Conservation (phyloP, 2,113 vertebrate genomes). For the Forbesichthys agassizii region DNA sequence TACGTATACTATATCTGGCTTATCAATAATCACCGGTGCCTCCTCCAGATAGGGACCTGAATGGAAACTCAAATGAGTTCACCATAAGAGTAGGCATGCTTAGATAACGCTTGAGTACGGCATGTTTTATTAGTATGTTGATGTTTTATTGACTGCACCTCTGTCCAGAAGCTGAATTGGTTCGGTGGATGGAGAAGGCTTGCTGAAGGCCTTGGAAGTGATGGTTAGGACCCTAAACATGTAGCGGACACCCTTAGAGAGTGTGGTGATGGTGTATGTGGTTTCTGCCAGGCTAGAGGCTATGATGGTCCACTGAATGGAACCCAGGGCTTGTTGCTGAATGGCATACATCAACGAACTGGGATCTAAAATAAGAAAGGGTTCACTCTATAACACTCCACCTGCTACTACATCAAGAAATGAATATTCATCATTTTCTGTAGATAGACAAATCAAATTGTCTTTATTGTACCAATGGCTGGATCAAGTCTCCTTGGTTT, state of each 20-base stretch:
- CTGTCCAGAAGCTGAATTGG: constrained; percentile 84
- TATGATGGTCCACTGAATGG: constrained; percentile 90
- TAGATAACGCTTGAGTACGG: neutral
- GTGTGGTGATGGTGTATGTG: constrained; percentile 77
- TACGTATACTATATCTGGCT: constrained; percentile 87
- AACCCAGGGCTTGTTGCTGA: constrained; percentile 93
- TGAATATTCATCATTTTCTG: neutral
- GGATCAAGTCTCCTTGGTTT: constrained; percentile 90
- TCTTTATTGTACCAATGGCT: constrained; percentile 83
- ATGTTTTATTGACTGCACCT: constrained; percentile 69
- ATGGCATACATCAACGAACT: constrained; percentile 87
- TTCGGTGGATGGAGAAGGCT: constrained; percentile 85
- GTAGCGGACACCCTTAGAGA: constrained; percentile 88
- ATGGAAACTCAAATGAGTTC: constrained; percentile 5
- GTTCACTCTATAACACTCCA: neutral
- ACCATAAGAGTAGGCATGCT: neutral
- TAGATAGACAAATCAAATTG: neutral
- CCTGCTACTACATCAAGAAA: neutral
- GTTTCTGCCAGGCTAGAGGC: constrained; percentile 83
- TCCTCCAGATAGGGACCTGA: constrained; percentile 88
- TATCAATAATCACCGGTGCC: constrained; percentile 86
- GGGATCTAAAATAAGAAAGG: constrained; percentile 76
- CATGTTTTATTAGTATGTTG: neutral
- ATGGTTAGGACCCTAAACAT: constrained; percentile 90
- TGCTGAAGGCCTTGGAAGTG: constrained; percentile 92